A percentile compares a stretch with the other conserved stretches of the same genome.
These are phyloP conservation scores for Mnemiopsis leidyi DNA, from an alignment of 37 sponge, comb jelly and placozoan genomes.

Conservation along the genomic window DNA sequence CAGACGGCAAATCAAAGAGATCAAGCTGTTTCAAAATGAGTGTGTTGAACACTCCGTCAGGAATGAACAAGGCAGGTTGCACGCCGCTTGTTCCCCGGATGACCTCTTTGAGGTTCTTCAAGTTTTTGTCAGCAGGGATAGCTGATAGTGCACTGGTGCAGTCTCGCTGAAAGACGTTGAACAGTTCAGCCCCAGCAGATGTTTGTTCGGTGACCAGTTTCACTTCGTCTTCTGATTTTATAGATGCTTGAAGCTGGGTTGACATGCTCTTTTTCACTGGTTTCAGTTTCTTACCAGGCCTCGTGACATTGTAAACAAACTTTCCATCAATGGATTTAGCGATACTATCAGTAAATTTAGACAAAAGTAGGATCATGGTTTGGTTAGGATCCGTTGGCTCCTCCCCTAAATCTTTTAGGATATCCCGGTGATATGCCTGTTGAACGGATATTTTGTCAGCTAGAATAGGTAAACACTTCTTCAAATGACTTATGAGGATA, in stretches of 20 bases:
- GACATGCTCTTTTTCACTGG: not conserved
- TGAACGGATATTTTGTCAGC: constrained; percentile 75
- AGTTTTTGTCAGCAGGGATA: constrained; percentile 76
- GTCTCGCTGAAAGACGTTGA: constrained; percentile 79
- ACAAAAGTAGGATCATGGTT: constrained; percentile 75
- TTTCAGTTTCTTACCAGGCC: not conserved
- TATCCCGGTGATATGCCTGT: constrained; percentile 69
- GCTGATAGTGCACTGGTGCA: not conserved
- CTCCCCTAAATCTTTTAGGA: constrained; percentile 75
- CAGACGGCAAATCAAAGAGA: constrained; percentile 78
- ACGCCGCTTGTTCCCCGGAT: constrained; percentile 86
- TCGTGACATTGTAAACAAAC: constrained; percentile 69
- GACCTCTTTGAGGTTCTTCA: constrained; percentile 77
- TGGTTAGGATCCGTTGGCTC: constrained; percentile 77
- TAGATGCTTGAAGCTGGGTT: constrained; percentile 19
- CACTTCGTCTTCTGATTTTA: not conserved
- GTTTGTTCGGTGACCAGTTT: constrained; percentile 70
- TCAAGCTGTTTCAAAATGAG: constrained; percentile 91
- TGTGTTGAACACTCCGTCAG: constrained; percentile 93
- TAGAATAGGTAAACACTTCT: constrained; percentile 81
- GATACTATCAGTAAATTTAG: constrained; percentile 72
- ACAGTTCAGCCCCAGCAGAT: constrained; percentile 87
- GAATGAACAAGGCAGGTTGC: constrained; percentile 86
- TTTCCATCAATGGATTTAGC: not conserved
- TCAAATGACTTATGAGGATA: constrained; percentile 80